A percentile compares a stretch with the other conserved stretches of the same genome.
phyloP scores from a whole-genome alignment of 2,113 vertebrate genomes.

The Fulica atra region DNA sequence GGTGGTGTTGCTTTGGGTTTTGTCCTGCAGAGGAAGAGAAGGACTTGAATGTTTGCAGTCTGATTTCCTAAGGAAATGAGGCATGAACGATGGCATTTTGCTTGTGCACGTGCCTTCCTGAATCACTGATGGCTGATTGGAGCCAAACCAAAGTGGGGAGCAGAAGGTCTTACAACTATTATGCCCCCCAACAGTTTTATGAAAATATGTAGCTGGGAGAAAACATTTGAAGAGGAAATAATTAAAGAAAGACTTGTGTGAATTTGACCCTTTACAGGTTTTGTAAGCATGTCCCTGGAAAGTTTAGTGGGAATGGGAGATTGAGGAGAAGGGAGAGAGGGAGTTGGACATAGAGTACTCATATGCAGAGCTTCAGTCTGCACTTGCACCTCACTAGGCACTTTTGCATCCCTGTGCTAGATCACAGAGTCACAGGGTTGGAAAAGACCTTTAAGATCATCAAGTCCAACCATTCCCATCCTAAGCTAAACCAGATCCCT shows the following conservation, averaged over 20 bases:
- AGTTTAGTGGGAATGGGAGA: not conserved
- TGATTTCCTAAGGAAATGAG: conserved; percentile 63
- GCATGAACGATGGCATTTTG: not conserved
- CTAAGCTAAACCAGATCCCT: no score
- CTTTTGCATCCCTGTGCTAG: not conserved
- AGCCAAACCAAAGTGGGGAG: not conserved
- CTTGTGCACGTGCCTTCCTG: not conserved
- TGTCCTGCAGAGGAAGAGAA: conserved; percentile 34
- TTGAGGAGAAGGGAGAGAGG: not conserved
- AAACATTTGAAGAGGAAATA: not conserved
- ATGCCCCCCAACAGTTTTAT: not conserved
- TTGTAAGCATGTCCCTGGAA: not conserved
- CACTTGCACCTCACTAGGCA: not conserved
- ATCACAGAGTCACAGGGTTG: no score
- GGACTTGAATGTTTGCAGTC: conserved; percentile 23
- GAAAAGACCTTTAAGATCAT: no score
- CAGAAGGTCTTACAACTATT: not conserved
- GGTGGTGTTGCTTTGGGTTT: not conserved
- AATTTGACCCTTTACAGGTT: not conserved
- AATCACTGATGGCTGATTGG: not conserved
- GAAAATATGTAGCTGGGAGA: not conserved
- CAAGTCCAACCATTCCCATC: no score
- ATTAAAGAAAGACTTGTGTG: not conserved
- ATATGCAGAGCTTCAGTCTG: not conserved
- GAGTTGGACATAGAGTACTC: not conserved